A percentile compares a stretch with the other conserved stretches of the same genome.
Conservation (phyloP, 1,140 invertebrate species). For the Sinella curviseta region DNA sequence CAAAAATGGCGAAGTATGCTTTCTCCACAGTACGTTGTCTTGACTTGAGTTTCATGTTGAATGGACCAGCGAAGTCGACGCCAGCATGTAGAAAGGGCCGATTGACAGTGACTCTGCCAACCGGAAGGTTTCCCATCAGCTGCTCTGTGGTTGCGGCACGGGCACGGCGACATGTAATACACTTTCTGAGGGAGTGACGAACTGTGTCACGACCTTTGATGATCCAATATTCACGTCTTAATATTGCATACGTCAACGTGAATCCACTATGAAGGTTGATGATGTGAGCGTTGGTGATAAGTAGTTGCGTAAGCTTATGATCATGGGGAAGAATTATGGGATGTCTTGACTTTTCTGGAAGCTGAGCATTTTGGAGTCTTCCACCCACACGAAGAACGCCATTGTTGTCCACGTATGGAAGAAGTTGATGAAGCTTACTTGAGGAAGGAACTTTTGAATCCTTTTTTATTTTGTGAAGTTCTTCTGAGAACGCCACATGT, state of each 20-base stretch:
- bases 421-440: constrained; percentile 40
- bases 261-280: neutral
- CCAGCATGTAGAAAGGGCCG: neutral
- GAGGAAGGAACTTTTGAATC: neutral
- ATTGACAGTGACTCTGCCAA: neutral
- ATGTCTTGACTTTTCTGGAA: constrained; percentile 48
- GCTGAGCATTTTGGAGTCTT: constrained; percentile 50
- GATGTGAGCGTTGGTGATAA: neutral
- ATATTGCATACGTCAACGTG: neutral
- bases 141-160: neutral
- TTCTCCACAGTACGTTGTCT: neutral
- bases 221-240: neutral
- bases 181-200: neutral
- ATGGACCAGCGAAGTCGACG: constrained; percentile 22
- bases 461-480: neutral
- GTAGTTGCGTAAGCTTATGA: neutral
- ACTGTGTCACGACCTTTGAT: neutral
- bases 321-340: constrained; percentile 51
- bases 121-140: constrained; percentile 11
- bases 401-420: constrained; percentile 54
- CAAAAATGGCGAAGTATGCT: constrained; percentile 41
- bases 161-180: neutral
- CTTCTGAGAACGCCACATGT: neutral
- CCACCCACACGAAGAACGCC: constrained; percentile 55
- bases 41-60: neutral